Evolutionary conservation across 2,113 vertebrate genomes (phyloP).

Genomic region (Symphodus melops): DNA sequence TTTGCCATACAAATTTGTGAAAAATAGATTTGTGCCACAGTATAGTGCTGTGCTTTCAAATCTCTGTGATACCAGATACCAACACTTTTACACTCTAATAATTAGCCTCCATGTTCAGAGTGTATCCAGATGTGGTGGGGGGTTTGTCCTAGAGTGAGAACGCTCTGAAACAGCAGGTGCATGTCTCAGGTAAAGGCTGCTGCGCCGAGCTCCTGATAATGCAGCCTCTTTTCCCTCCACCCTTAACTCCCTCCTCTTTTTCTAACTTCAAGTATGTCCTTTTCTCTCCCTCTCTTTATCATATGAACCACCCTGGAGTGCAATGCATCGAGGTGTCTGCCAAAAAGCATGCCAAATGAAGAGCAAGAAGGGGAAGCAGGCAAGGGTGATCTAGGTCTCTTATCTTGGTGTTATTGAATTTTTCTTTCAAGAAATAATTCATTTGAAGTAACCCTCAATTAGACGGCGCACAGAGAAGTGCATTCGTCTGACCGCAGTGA

Average conservation of each 20-base stretch:
- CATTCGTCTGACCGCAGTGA: constrained; percentile 2
- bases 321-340: constrained; percentile 44
- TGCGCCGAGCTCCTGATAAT: constrained; percentile 47
- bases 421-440: constrained; percentile 41
- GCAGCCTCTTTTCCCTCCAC: neutral
- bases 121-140: constrained; percentile 53
- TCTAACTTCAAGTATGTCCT: constrained; percentile 15
- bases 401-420: constrained; percentile 57
- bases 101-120: constrained; percentile 40
- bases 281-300: constrained; percentile 49
- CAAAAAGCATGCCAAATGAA: constrained; percentile 58
- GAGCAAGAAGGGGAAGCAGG: constrained; percentile 34
- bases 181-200: constrained; percentile 64
- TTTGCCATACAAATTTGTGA: constrained; percentile 53
- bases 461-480: constrained; percentile 17
- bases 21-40: constrained; percentile 17
- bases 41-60: constrained; percentile 44
- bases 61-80: constrained; percentile 38
- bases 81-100: constrained; percentile 47
- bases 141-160: constrained; percentile 32
- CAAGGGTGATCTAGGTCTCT: constrained; percentile 45
- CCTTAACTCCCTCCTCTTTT: neutral
- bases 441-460: constrained; percentile 58
- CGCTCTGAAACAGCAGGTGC: constrained; percentile 69
- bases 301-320: constrained; percentile 43